These are phyloP conservation scores for Cyclura pinguis DNA, from an alignment of 2,797 vertebrate genomes.

Conservation along the genomic window DNA sequence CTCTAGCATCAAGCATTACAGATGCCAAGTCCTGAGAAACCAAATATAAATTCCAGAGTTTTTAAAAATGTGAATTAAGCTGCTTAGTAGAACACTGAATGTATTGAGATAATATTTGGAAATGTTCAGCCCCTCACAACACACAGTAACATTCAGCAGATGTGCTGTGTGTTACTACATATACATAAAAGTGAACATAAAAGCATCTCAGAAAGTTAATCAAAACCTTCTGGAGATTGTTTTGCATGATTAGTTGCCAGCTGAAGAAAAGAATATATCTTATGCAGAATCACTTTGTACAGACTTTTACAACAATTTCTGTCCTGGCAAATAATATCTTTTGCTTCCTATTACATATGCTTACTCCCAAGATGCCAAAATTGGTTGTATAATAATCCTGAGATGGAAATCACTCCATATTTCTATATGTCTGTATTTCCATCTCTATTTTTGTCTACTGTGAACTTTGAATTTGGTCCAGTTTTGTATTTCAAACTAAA, in stretches of 20 bases:
- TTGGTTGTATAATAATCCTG: background rate
- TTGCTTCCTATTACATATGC: background rate
- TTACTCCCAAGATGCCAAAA: background rate
- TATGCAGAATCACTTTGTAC: background rate
- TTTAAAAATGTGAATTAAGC: slow-evolving; percentile 3
- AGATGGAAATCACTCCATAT: too few species aligned
- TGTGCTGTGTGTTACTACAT: background rate
- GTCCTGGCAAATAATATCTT: background rate
- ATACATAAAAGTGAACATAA: background rate
- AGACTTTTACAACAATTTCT: background rate
- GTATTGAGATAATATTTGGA: background rate
- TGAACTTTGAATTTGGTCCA: background rate
- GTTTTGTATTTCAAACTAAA: background rate
- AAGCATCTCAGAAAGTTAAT: background rate
- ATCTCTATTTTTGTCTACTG: too few species aligned
- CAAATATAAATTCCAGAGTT: background rate
- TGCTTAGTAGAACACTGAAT: background rate
- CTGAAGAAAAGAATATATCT: background rate
- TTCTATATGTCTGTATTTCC: too few species aligned
- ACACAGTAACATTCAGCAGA: slow-evolving; percentile 9
- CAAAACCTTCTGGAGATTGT: background rate
- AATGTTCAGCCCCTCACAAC: background rate
- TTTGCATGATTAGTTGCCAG: background rate
- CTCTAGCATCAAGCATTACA: background rate
- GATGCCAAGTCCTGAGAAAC: background rate